Percentiles rank a stretch among this genome's conserved stretches.
Evolutionary conservation across 2,888 invertebrate genomes (phyloP).

Genomic region (Ephialtes manifestator): DNA sequence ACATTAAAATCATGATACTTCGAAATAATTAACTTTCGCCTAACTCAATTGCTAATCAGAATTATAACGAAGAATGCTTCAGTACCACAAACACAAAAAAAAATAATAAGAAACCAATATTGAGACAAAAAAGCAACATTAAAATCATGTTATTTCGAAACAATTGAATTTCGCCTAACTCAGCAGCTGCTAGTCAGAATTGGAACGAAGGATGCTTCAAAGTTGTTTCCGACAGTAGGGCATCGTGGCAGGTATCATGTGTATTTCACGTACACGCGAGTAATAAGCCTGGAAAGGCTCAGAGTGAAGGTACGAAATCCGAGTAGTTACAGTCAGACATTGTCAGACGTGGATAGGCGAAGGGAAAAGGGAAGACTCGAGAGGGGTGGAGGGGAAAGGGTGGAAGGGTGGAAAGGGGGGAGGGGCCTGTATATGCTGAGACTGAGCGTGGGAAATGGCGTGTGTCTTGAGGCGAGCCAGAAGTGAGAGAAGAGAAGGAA

Average conservation of each 20-base stretch:
- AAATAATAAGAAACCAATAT: neutral
- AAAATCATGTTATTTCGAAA: neutral
- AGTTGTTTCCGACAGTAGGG: constrained; percentile 33
- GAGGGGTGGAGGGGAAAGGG: neutral
- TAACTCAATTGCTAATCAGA: too few species aligned
- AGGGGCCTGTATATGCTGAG: too few species aligned
- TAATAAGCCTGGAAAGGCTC: constrained; percentile 18
- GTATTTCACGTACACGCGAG: constrained; percentile 41
- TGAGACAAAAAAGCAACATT: neutral
- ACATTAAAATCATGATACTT: neutral
- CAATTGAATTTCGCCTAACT: constrained; percentile 1
- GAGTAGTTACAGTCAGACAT: constrained; percentile 43
- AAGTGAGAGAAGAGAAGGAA: constrained; percentile 67
- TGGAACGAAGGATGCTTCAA: constrained; percentile 20
- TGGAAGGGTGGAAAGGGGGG: constrained; percentile 16
- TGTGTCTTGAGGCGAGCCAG: constrained; percentile 72
- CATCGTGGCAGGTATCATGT: constrained; percentile 42
- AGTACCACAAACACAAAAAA: neutral
- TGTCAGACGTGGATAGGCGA: constrained; percentile 41
- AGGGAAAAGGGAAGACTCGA: too few species aligned
- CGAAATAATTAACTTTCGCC: constrained; percentile 2
- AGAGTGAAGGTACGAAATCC: constrained; percentile 27
- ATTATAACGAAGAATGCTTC: too few species aligned
- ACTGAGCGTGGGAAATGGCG: constrained; percentile 83
- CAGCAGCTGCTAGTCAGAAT: neutral